These are phyloP conservation scores for Prionailurus viverrinus DNA, from an alignment of 2,113 vertebrate genomes.

Conservation along the genomic window DNA sequence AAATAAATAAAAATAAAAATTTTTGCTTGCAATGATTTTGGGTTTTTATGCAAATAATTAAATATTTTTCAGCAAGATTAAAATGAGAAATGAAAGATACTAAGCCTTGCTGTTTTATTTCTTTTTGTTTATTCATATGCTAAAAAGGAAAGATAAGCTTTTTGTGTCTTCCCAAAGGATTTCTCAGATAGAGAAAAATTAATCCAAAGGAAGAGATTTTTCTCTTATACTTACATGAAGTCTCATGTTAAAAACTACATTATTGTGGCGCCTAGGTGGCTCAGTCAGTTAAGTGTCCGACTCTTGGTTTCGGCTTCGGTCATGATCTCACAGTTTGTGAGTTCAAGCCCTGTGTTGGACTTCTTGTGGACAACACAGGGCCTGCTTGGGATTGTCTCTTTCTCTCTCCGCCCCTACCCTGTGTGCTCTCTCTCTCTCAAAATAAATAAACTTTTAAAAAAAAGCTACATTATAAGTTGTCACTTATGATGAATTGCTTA, in stretches of 20 bases:
- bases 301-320: too few species aligned
- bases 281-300: too few species aligned
- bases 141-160: not conserved
- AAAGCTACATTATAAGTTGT: not conserved
- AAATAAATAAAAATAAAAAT: too few species aligned
- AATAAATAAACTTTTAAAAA: too few species aligned
- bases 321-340: too few species aligned
- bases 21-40: not conserved
- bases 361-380: too few species aligned
- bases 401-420: too few species aligned
- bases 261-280: not conserved
- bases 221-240: not conserved
- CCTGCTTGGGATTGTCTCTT: too few species aligned
- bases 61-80: slow-evolving; percentile 3
- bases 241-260: not conserved
- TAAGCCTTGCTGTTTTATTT: not conserved
- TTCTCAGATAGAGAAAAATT: not conserved
- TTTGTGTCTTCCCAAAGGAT: not conserved
- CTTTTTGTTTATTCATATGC: not conserved
- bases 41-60: slow-evolving; percentile 3
- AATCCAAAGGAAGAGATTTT: not conserved
- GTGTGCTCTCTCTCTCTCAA: too few species aligned
- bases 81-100: slow-evolving; percentile 10
- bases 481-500: not conserved
- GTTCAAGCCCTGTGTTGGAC: too few species aligned